Evolutionary conservation across 2,888 invertebrate genomes (phyloP), one percentile per base, ranked within the genome.

Genomic region (Loripinus fragilis): DNA sequence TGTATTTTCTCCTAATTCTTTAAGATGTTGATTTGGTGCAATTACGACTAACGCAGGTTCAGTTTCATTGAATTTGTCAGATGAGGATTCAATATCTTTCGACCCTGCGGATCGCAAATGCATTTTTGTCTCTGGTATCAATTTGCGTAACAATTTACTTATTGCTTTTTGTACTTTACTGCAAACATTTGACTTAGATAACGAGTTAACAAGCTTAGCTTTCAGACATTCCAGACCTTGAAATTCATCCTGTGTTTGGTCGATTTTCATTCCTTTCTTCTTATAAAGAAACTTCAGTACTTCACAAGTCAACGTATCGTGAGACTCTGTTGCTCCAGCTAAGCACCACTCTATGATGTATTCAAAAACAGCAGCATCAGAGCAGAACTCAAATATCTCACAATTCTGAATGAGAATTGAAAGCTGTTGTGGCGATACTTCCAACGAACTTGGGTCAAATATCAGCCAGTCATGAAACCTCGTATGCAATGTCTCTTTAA

Each of bases 381-480:
- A 55, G 20, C 55, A 55, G 28, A 17, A 17, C 20, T 55, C 55
- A 55, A 55, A 55, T 28, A 55, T 55, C 23, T 55, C 5, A 55
- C 30, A 55, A 55, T 55, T 55, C 17, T 25, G 23, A 23, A 55
- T 28, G 5, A 55, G 55, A 5, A 17, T 8, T 8, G 28, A 17
- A 5, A 55, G 55, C 17, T 55, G 55, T 7, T 55, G 28, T 28
- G 55, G 55, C 8, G 55, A 28, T 55, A 55, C 28, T 55, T 55
- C 55, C 8, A 55, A 20, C 2, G 55, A 55, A 25, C 20, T 25
- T 28, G 23, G 12, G 8, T 25, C 28, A 25, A 55, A 55, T 25
- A 55, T 55, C 8, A 55, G 55, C 5, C 20, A 28, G 55, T 55
- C 55, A 55, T 55, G 55, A 55, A 28, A 55, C 28, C 55, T 25